Percentiles rank a stretch among this genome's conserved stretches.
Evolutionary conservation across 1,140 invertebrate species (phyloP).

Genomic region (Temnothorax curvispinosus): DNA sequence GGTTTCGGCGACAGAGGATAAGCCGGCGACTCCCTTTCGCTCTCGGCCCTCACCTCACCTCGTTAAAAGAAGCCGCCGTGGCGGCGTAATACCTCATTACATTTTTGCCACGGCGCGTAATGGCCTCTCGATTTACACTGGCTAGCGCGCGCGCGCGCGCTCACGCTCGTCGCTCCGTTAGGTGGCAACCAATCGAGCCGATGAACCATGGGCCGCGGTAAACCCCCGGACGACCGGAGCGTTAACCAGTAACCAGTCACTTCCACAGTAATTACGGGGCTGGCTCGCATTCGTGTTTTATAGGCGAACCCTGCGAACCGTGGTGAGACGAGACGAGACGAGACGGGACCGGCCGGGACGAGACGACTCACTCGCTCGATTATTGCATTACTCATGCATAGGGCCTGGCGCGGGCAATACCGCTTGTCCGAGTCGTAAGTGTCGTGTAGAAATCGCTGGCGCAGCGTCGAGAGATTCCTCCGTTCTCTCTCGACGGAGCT

Average conservation of each 20-base stretch:
- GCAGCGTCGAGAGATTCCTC: not conserved
- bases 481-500: not conserved
- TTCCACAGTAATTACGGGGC: constrained; percentile 79
- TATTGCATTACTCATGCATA: constrained; percentile 82
- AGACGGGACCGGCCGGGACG: constrained; percentile 50
- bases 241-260: constrained; percentile 78
- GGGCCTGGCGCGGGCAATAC: constrained; percentile 58
- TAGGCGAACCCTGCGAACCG: constrained; percentile 77
- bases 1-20: constrained; percentile 48
- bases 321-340: constrained; percentile 66
- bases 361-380: constrained; percentile 81
- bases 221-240: constrained; percentile 61
- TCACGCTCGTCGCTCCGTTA: constrained; percentile 65
- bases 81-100: constrained; percentile 77
- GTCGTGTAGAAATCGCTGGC: constrained; percentile 21
- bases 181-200: constrained; percentile 78
- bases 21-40: not conserved
- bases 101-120: constrained; percentile 76
- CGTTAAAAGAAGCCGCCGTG: constrained; percentile 73
- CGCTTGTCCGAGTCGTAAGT: constrained; percentile 48
- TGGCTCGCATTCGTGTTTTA: constrained; percentile 79
- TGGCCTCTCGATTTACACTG: constrained; percentile 79
- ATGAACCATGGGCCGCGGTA: constrained; percentile 66
- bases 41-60: constrained; percentile 37
- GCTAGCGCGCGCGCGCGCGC: constrained; percentile 18